These are phyloP conservation scores for Pagrus major DNA, from an alignment of 2,113 vertebrate species.

Conservation along the genomic window DNA sequence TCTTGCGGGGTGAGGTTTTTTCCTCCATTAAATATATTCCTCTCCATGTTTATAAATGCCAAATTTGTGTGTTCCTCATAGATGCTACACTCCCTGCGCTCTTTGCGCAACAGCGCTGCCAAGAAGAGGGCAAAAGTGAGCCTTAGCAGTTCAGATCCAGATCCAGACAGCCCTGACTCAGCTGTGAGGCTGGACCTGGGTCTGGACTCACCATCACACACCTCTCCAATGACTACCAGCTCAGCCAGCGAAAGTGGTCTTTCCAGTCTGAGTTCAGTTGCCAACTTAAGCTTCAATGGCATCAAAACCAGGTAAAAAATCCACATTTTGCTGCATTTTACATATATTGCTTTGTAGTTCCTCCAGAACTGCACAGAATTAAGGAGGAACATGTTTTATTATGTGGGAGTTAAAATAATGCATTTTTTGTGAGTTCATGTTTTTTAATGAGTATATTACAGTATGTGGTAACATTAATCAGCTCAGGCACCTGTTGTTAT, in stretches of 20 bases:
- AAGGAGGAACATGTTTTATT: no score
- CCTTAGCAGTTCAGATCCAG: conserved; percentile 83
- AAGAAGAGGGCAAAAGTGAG: conserved; percentile 92
- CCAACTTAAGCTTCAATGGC: conserved; percentile 75
- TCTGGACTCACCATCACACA: conserved; percentile 80
- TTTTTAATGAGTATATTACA: neutral
- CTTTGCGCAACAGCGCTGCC: conserved; percentile 91
- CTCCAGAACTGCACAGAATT: neutral
- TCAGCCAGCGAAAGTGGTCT: conserved; percentile 88
- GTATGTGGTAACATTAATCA: neutral
- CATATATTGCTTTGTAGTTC: neutral
- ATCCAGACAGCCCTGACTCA: conserved; percentile 89
- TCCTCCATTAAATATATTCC: neutral
- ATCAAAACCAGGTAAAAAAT: conserved; percentile 75
- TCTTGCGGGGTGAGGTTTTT: neutral
- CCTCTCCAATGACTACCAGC: conserved; percentile 83
- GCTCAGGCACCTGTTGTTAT: neutral
- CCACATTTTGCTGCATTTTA: conserved; percentile 8
- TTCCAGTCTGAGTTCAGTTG: conserved; percentile 86
- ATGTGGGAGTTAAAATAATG: no score
- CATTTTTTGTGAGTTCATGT: no score
- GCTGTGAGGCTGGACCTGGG: conserved; percentile 82
- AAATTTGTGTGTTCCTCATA: conserved; percentile 61
- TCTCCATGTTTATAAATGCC: neutral
- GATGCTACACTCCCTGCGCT: conserved; percentile 93